Evolutionary conservation across 2,113 vertebrate species (phyloP).

Genomic region (Sander vitreus): DNA sequence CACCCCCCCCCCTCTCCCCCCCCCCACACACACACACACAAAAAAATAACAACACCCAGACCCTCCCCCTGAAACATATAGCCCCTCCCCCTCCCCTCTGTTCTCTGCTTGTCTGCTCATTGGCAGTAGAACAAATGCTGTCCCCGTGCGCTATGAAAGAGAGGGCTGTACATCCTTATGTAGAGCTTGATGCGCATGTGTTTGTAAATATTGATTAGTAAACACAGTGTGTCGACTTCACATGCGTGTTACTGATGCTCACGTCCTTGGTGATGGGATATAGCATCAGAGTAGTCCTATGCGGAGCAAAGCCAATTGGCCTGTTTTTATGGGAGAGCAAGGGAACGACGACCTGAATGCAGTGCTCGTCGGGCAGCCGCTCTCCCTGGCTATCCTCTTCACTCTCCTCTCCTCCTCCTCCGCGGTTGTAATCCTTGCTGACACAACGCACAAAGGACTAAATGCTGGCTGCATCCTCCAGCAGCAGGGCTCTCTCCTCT

Average conservation of each 20-base stretch:
- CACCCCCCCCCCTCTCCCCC: constrained; percentile 22
- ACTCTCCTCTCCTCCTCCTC: constrained; percentile 48
- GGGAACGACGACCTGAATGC: constrained; percentile 65
- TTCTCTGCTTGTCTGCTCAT: constrained; percentile 63
- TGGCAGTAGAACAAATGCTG: constrained; percentile 53
- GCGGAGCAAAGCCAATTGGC: constrained; percentile 42
- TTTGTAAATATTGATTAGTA: constrained; percentile 54
- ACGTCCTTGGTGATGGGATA: constrained; percentile 37
- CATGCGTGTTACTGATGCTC: constrained; percentile 35
- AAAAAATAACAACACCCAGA: constrained; percentile 41
- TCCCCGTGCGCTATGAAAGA: constrained; percentile 44
- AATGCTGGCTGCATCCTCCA: constrained; percentile 64
- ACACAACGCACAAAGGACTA: constrained; percentile 80
- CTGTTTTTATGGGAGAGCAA: constrained; percentile 46
- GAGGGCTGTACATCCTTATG: constrained; percentile 51
- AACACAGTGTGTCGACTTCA: constrained; percentile 49
- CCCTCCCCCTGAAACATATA: constrained; percentile 58
- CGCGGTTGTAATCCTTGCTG: constrained; percentile 79
- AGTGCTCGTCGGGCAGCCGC: constrained; percentile 45
- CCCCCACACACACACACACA: background rate
- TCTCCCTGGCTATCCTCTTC: constrained; percentile 62
- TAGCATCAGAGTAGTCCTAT: constrained; percentile 38
- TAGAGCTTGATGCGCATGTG: constrained; percentile 58
- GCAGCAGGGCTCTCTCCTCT: constrained; percentile 52
- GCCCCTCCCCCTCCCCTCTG: constrained; percentile 65